Conservation (phyloP, 1,140 invertebrate species). For the Magallana ariakensis region DNA sequence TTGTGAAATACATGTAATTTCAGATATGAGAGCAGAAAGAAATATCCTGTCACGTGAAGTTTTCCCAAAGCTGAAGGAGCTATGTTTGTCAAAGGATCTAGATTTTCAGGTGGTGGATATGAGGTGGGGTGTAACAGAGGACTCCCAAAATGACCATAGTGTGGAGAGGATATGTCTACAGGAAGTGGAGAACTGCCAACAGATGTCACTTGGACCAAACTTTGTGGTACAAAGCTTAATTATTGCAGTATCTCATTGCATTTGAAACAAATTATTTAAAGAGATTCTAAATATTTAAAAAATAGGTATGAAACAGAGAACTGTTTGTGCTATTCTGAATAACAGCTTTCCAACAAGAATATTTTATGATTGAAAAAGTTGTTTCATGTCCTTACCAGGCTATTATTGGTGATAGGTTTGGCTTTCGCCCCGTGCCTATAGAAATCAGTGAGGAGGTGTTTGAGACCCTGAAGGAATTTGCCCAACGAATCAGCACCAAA, state of each 20-base stretch:
- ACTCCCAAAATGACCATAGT: constrained; percentile 73
- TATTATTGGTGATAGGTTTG: constrained; percentile 72
- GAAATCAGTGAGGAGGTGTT: constrained; percentile 68
- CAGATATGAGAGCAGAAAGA: constrained; percentile 75
- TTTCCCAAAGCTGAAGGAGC: constrained; percentile 68
- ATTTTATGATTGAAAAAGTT: neutral
- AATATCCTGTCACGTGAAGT: constrained; percentile 69
- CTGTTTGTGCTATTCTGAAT: no score
- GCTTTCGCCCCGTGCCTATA: constrained; percentile 72
- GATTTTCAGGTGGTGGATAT: constrained; percentile 78
- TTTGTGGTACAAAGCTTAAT: constrained; percentile 74
- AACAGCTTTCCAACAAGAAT: no score
- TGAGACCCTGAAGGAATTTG: constrained; percentile 59
- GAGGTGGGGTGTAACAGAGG: constrained; percentile 77
- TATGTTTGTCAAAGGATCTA: constrained; percentile 68
- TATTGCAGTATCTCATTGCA: no score
- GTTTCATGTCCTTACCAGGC: neutral
- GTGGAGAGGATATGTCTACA: constrained; percentile 73
- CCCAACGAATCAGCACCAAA: constrained; percentile 75
- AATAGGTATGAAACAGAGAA: no score
- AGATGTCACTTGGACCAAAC: constrained; percentile 76
- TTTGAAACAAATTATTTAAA: no score
- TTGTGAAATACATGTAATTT: neutral
- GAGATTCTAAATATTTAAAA: neutral
- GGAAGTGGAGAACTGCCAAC: constrained; percentile 77